Percentiles rank a stretch among this genome's conserved stretches.
phyloP scores from a whole-genome alignment of 2,888 invertebrate species.

The Andrena praecox region DNA sequence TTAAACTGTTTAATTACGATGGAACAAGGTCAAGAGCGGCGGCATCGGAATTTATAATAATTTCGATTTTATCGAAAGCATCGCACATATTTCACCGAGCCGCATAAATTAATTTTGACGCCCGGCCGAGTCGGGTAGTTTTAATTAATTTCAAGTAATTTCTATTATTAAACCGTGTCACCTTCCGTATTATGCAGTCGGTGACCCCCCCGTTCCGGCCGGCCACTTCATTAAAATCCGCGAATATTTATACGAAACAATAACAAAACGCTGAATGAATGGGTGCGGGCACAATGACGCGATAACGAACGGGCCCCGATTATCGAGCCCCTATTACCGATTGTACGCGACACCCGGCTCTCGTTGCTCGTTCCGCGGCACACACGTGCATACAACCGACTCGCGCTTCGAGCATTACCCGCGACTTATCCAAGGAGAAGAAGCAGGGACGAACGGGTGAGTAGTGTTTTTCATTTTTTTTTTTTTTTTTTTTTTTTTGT shows the following conservation, averaged over 20 bases:
- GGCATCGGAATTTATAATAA: conserved; percentile 46
- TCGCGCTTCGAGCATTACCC: neutral
- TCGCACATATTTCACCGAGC: conserved; percentile 48
- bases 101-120: conserved; percentile 61
- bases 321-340: conserved; percentile 40
- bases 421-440: conserved; percentile 10
- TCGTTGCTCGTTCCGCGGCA: conserved; percentile 6
- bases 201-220: conserved; percentile 16
- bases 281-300: neutral
- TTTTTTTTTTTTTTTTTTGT: conserved; percentile 39
- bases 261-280: conserved; percentile 46
- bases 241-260: conserved; percentile 60
- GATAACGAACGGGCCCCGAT: conserved; percentile 35
- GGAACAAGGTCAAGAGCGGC: conserved; percentile 57
- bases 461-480: conserved; percentile 36
- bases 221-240: conserved; percentile 52
- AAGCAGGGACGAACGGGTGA: conserved; percentile 32
- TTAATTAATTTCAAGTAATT: conserved; percentile 66
- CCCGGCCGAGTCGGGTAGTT: conserved; percentile 42
- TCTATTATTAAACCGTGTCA: conserved; percentile 58
- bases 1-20: conserved; percentile 34
- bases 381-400: neutral
- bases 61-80: conserved; percentile 49
- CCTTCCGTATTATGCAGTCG: conserved; percentile 42
- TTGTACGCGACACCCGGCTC: conserved; percentile 12